Percentiles rank a stretch among this genome's conserved stretches.
These are phyloP conservation scores for Echinops telfairi DNA, from an alignment of 2,113 vertebrate species.

Conservation along the genomic window DNA sequence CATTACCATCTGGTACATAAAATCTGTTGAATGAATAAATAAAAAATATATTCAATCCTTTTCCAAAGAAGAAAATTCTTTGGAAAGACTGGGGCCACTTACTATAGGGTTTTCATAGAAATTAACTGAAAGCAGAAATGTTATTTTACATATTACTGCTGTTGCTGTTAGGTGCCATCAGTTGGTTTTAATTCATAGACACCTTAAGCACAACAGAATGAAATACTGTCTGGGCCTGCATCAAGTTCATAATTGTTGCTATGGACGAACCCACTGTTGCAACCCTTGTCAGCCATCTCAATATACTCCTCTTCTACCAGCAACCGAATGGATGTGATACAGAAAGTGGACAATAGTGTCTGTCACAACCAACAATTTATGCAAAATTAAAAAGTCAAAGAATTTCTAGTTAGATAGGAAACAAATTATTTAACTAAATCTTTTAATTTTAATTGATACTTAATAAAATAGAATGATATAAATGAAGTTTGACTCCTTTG, in stretches of 20 bases:
- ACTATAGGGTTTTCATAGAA: constrained; percentile 36
- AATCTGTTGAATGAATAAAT: constrained; percentile 41
- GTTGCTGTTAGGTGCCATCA: no score
- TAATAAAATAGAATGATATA: no score
- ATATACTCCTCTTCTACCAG: background rate
- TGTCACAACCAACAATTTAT: background rate
- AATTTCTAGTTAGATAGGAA: no score
- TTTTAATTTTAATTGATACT: no score
- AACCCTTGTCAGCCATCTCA: background rate
- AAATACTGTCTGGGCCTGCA: no score
- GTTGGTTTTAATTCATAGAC: no score
- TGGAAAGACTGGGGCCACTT: constrained; percentile 18
- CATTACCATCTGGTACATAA: background rate
- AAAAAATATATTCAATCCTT: background rate
- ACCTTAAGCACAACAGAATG: no score
- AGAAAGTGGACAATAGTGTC: background rate
- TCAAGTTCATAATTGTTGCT: no score
- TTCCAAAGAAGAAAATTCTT: background rate
- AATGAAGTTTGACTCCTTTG: no score
- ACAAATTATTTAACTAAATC: no score
- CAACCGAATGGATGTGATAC: background rate
- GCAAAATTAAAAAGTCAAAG: no score
- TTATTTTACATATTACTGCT: background rate
- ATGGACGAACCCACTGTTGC: no score
- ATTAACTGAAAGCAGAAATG: constrained; percentile 14